Conservation (phyloP, 1,140 invertebrate species). For the Hermetia illucens region DNA sequence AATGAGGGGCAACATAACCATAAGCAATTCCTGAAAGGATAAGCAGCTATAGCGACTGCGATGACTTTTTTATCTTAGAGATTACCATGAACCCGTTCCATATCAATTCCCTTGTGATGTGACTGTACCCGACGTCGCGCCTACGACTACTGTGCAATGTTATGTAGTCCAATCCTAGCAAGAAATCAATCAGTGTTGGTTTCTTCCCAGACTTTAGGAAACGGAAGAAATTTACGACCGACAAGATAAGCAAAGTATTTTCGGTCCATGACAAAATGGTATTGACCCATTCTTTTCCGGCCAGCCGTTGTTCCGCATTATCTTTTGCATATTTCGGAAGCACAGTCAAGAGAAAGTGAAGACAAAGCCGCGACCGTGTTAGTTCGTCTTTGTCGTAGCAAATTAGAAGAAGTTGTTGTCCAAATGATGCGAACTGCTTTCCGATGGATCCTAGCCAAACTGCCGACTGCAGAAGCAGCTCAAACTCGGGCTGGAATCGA, state of each 20-base stretch:
- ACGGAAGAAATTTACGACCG: conserved; percentile 42
- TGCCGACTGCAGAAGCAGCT: conserved; percentile 37
- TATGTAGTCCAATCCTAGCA: conserved; percentile 35
- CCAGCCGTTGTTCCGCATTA: conserved; percentile 33
- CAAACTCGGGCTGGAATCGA: conserved; percentile 39
- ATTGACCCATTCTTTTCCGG: conserved; percentile 34
- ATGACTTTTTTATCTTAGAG: conserved; percentile 7
- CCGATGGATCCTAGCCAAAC: conserved; percentile 41
- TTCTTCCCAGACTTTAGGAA: conserved; percentile 45
- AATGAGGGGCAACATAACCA: conserved; percentile 39
- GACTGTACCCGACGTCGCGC: conserved; percentile 39
- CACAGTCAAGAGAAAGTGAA: conserved; percentile 38
- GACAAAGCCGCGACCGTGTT: conserved; percentile 33
- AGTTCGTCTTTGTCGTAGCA: conserved; percentile 38
- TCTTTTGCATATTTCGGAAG: conserved; percentile 38
- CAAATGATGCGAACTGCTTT: conserved; percentile 39
- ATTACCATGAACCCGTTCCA: conserved; percentile 54
- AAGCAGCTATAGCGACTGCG: conserved; percentile 9
- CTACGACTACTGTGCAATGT: conserved; percentile 33
- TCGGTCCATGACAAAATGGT: conserved; percentile 35
- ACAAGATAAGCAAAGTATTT: conserved; percentile 36
- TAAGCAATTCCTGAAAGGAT: conserved; percentile 39
- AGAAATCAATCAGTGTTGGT: conserved; percentile 40
- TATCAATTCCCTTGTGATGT: conserved; percentile 46
- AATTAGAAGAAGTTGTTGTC: conserved; percentile 43